These are phyloP conservation scores for Pseudanteris insignis DNA, from an alignment of 2,888 invertebrate species.

Conservation along the genomic window DNA sequence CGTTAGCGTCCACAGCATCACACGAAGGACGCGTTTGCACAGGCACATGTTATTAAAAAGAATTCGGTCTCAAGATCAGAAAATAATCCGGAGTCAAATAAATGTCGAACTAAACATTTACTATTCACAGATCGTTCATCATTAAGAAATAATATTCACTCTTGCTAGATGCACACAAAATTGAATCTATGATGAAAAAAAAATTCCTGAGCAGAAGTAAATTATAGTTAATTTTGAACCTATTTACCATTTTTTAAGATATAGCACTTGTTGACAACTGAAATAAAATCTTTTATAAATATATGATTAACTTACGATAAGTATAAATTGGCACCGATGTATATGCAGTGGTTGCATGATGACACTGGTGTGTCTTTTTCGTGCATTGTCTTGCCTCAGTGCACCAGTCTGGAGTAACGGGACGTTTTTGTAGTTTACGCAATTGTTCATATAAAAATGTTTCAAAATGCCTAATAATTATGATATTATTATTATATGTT, in stretches of 20 bases:
- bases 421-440: conserved; percentile 78
- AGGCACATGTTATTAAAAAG: too few relatives aligned
- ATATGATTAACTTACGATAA: conserved; percentile 55
- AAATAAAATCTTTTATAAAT: neutral
- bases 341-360: conserved; percentile 91
- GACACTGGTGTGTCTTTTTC: conserved; percentile 87
- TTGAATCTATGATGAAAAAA: too few relatives aligned
- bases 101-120: too few relatives aligned
- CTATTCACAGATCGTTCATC: too few relatives aligned
- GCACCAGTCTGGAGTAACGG: conserved; percentile 66
- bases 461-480: conserved; percentile 80
- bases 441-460: conserved; percentile 88
- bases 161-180: too few relatives aligned
- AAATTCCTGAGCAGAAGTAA: too few relatives aligned
- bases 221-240: neutral
- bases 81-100: too few relatives aligned
- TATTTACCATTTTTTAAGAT: neutral
- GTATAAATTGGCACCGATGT: conserved; percentile 78
- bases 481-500: too few relatives aligned
- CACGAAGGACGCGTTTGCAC: too few relatives aligned
- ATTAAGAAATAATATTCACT: too few relatives aligned
- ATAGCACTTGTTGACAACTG: conserved; percentile 15
- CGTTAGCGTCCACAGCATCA: too few relatives aligned
- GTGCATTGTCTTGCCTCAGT: conserved; percentile 85
- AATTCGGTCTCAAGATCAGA: too few relatives aligned